These are phyloP conservation scores for Cheilosia pagana DNA, from an alignment of 2,888 invertebrate species.

Conservation along the genomic window DNA sequence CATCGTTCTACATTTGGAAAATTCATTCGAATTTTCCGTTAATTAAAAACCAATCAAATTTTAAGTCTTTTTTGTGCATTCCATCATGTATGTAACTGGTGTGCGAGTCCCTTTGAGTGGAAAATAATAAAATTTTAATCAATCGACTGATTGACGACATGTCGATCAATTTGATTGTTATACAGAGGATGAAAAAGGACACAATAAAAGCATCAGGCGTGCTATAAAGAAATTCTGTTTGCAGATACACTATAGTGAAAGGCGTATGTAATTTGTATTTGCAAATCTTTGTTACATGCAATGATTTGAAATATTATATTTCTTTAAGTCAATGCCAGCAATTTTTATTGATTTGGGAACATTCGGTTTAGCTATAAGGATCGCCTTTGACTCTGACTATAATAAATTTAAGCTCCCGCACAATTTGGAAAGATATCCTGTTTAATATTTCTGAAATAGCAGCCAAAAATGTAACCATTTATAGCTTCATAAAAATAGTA, in stretches of 20 bases:
- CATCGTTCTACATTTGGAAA: conserved; percentile 29
- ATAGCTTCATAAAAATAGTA: neutral
- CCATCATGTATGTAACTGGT: conserved; percentile 45
- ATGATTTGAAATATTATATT: too few species aligned
- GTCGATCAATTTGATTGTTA: conserved; percentile 71
- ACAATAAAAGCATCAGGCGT: neutral
- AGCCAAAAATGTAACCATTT: neutral
- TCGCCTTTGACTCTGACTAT: too few species aligned
- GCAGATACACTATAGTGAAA: neutral
- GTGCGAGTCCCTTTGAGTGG: conserved; percentile 52
- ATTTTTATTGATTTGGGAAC: too few species aligned
- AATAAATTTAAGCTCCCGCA: too few species aligned
- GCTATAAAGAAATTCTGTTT: neutral
- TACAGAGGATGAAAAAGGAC: conserved; percentile 6
- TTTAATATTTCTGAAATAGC: neutral
- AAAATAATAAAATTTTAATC: conserved; percentile 73
- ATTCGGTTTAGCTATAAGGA: too few species aligned
- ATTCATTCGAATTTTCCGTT: conserved; percentile 77
- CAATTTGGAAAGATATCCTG: too few species aligned
- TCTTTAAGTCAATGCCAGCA: too few species aligned
- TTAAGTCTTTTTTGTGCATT: conserved; percentile 72
- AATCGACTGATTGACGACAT: conserved; percentile 72
- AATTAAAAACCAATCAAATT: conserved; percentile 82
- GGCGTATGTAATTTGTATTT: neutral
- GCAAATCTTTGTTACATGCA: neutral